Percentiles rank a stretch among this genome's conserved stretches.
phyloP scores from a whole-genome alignment of 2,797 vertebrate species.

The Arctocebus calabarensis region DNA sequence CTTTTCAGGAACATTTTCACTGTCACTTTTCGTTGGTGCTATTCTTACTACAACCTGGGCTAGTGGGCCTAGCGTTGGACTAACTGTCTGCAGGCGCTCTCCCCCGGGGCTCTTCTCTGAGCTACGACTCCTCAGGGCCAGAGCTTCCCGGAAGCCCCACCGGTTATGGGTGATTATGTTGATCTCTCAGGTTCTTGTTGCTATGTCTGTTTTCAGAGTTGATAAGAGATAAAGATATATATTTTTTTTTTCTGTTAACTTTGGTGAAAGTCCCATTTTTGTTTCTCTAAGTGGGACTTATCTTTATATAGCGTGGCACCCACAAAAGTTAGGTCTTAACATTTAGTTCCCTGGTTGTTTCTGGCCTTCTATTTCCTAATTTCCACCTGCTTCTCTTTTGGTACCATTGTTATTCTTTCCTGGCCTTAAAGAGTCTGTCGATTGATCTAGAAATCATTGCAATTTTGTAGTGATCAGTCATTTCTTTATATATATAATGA shows the following conservation, averaged over 20 bases:
- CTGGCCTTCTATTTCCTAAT: not conserved
- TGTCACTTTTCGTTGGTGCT: not conserved
- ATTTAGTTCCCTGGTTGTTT: not conserved
- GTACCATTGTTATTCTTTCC: not conserved
- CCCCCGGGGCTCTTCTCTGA: not conserved
- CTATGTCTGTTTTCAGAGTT: not conserved
- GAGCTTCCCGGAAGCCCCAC: not conserved
- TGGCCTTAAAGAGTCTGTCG: not conserved
- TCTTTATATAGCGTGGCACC: not conserved
- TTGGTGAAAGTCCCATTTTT: not conserved
- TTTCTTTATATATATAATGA: slow-evolving; percentile 3
- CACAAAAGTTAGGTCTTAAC: not conserved
- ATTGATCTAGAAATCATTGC: not conserved
- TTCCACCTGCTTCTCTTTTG: not conserved
- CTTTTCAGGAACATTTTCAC: not conserved
- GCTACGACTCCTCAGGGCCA: not conserved
- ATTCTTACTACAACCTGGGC: not conserved
- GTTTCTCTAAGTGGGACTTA: not conserved
- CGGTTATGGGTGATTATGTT: not conserved
- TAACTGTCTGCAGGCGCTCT: not conserved
- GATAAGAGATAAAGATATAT: not conserved
- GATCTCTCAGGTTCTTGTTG: not conserved
- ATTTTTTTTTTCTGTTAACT: not conserved
- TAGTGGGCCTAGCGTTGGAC: not conserved
- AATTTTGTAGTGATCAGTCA: not conserved